phyloP scores from a whole-genome alignment of 1,140 invertebrate genomes.

The Ylistrum balloti region DNA sequence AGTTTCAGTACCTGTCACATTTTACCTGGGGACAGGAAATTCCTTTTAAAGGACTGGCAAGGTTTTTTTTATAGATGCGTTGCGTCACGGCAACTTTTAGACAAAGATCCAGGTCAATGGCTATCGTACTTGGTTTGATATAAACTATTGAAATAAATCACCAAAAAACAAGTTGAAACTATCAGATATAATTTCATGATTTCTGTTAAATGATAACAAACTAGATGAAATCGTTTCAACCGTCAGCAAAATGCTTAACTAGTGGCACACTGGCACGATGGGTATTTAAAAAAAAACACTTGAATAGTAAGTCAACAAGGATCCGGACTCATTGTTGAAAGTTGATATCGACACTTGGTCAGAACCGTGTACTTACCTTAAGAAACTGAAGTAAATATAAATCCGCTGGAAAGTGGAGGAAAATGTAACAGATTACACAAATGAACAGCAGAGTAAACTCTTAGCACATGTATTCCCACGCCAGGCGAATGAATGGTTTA shows the following conservation, averaged over 20 bases:
- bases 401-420: neutral
- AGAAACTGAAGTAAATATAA: neutral
- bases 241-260: too few relatives aligned
- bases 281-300: too few relatives aligned
- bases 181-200: too few relatives aligned
- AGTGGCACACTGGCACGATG: too few relatives aligned
- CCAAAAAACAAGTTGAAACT: too few relatives aligned
- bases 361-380: neutral
- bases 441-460: neutral
- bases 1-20: neutral
- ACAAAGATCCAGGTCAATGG: neutral
- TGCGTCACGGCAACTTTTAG: conserved; percentile 6
- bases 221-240: too few relatives aligned
- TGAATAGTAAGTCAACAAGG: too few relatives aligned
- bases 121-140: too few relatives aligned
- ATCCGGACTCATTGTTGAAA: neutral
- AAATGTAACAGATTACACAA: neutral
- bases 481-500: neutral
- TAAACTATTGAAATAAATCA: too few relatives aligned
- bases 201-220: too few relatives aligned
- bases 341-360: neutral
- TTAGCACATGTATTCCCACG: conserved; percentile 18
- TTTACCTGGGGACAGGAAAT: neutral
- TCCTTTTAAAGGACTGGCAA: neutral
- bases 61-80: neutral